phyloP scores from a whole-genome alignment of 2,113 vertebrate genomes.

The Cettia cetti region DNA sequence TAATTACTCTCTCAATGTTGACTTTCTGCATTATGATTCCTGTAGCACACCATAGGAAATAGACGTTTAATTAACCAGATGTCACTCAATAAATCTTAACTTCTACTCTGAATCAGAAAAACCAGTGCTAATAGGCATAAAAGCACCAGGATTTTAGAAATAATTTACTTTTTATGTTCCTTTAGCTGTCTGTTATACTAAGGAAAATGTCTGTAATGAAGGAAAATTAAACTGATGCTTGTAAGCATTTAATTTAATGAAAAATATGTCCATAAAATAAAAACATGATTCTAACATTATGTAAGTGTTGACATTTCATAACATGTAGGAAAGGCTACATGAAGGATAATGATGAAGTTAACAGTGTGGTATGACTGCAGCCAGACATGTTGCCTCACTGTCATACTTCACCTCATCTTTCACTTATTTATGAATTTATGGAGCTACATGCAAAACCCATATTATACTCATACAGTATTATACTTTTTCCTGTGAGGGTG shows the following conservation, averaged over 20 bases:
- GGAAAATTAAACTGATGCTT: constrained; percentile 23
- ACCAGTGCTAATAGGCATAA: not conserved
- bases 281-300: not conserved
- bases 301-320: not conserved
- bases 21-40: constrained; percentile 70
- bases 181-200: constrained; percentile 12
- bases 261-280: not conserved
- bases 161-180: constrained; percentile 27
- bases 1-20: constrained; percentile 73
- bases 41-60: constrained; percentile 64
- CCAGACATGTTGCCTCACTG: not conserved
- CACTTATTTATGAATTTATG: not conserved
- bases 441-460: not conserved
- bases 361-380: not conserved
- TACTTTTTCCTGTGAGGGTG: not conserved
- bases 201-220: not conserved
- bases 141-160: constrained; percentile 15
- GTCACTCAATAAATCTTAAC: constrained; percentile 73
- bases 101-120: constrained; percentile 64
- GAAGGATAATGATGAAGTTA: not conserved
- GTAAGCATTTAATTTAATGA: constrained; percentile 17
- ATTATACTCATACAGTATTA: not conserved
- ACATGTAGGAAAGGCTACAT: not conserved
- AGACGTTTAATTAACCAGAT: constrained; percentile 78
- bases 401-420: not conserved